phyloP scores from a whole-genome alignment of 2,888 invertebrate species.

The Drosophila anomelani region DNA sequence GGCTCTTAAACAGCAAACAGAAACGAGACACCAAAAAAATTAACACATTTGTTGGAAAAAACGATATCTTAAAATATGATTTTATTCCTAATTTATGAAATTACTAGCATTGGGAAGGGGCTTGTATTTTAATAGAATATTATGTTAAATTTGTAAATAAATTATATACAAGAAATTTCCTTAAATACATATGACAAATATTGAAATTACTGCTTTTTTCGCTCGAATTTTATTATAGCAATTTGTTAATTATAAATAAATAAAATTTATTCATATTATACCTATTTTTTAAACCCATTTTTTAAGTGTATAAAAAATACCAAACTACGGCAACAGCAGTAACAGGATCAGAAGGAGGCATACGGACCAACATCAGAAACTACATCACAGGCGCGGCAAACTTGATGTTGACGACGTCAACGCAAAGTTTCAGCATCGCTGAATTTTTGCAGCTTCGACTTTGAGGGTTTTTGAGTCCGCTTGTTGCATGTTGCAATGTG shows the following conservation, averaged over 20 bases:
- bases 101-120: neutral
- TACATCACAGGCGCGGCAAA: conserved; percentile 12
- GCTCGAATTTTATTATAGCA: no score
- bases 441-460: conserved; percentile 52
- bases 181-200: no score
- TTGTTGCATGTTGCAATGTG: conserved; percentile 76
- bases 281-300: no score
- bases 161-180: no score
- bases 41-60: neutral
- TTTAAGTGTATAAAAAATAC: neutral
- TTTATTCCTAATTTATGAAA: neutral
- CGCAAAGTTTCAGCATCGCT: conserved; percentile 51
- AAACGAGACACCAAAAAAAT: neutral
- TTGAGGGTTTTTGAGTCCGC: conserved; percentile 51
- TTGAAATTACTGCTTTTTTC: no score
- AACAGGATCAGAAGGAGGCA: neutral
- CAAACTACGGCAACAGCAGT: neutral
- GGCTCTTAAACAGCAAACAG: conserved; percentile 12
- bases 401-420: conserved; percentile 49
- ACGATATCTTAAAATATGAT: neutral
- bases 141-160: no score
- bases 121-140: no score
- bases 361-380: neutral
- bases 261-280: no score
- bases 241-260: no score